These are phyloP conservation scores for Lycaena phlaeas DNA, from an alignment of 2,888 invertebrate species.

Conservation along the genomic window DNA sequence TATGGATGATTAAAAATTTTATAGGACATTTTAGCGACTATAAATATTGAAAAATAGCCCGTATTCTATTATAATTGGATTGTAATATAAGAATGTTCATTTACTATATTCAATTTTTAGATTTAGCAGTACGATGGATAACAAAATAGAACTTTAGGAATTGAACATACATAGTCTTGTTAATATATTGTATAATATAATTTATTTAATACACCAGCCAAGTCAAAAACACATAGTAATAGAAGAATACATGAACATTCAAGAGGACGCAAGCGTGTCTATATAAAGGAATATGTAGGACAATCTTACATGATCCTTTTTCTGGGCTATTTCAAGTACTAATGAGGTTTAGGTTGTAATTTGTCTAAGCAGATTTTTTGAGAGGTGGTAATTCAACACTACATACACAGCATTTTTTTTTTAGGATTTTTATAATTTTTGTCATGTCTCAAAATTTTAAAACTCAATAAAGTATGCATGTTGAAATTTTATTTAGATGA, in stretches of 20 bases:
- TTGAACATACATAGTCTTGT: background rate
- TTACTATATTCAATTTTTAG: too few species aligned
- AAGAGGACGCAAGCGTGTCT: constrained; percentile 48
- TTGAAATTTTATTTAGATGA: constrained; percentile 26
- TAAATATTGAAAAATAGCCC: background rate
- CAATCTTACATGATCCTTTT: constrained; percentile 13
- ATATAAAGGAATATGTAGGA: background rate
- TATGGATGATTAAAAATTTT: background rate
- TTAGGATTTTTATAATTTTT: background rate
- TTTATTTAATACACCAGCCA: background rate
- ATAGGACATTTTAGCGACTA: constrained; percentile 2
- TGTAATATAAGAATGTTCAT: too few species aligned
- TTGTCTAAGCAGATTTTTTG: constrained; percentile 18
- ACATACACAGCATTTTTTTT: constrained; percentile 4
- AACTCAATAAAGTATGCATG: constrained; percentile 15
- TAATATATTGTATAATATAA: background rate
- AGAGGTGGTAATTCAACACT: constrained; percentile 18
- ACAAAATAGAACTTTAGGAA: background rate
- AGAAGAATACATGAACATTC: background rate
- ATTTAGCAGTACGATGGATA: too few species aligned
- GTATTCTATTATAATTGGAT: background rate
- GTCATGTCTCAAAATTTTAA: constrained; percentile 14
- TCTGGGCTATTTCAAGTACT: constrained; percentile 30
- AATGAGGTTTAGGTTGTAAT: constrained; percentile 11
- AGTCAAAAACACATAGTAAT: background rate